These are phyloP conservation scores for Enteromius afrohamiltoni DNA, from an alignment of 2,797 vertebrate species.

Conservation along the genomic window DNA sequence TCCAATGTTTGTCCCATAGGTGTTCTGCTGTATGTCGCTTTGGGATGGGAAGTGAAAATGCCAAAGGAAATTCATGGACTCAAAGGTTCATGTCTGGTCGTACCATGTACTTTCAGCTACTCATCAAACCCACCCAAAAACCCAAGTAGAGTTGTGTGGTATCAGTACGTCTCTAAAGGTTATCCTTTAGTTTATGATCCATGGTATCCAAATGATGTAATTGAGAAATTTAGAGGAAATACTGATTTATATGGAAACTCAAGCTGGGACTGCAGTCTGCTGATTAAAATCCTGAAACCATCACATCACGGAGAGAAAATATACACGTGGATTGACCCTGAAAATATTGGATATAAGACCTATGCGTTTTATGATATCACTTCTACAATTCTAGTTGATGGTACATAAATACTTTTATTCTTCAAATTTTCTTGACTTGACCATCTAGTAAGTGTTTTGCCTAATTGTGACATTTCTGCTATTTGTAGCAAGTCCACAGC, in stretches of 20 bases:
- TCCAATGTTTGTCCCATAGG: conserved; percentile 48
- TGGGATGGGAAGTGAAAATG: conserved; percentile 37
- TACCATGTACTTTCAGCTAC: conserved; percentile 61
- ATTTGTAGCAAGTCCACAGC: neutral
- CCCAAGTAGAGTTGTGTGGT: conserved; percentile 65
- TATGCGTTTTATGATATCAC: no score
- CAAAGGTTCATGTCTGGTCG: conserved; percentile 66
- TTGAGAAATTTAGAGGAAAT: no score
- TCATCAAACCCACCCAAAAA: neutral
- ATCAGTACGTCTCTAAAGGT: neutral
- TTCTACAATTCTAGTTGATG: no score
- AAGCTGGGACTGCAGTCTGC: conserved; percentile 56
- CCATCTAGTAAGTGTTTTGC: conserved; percentile 39
- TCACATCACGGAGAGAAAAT: no score
- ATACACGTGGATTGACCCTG: no score
- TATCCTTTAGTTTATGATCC: neutral
- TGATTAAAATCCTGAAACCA: conserved; percentile 34
- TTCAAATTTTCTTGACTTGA: neutral
- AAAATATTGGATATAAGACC: no score
- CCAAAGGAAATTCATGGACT: conserved; percentile 62
- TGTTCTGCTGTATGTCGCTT: neutral
- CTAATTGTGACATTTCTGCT: neutral
- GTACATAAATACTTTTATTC: neutral
- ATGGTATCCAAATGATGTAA: no score
- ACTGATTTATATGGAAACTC: neutral